These are phyloP conservation scores for Micoletzkya japonica DNA, from an alignment of 2,888 invertebrate species.

Conservation along the genomic window DNA sequence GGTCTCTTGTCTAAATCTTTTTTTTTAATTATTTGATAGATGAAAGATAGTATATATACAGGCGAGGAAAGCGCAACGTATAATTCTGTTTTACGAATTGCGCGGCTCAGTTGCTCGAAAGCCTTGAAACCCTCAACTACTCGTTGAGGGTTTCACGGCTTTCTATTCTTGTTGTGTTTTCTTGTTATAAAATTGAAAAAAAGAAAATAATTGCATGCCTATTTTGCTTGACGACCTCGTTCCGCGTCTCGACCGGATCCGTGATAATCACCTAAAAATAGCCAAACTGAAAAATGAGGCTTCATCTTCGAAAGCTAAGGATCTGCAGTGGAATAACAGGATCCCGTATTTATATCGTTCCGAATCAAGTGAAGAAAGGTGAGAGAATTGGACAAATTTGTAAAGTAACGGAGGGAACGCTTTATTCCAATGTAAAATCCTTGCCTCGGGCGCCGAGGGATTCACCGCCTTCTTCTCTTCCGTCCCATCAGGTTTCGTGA, in stretches of 20 bases:
- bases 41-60: too few species aligned
- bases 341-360: not conserved
- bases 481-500: slow-evolving; percentile 45
- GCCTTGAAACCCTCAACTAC: too few species aligned
- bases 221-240: slow-evolving; percentile 27
- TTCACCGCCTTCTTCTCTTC: slow-evolving; percentile 33
- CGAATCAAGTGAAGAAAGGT: not conserved
- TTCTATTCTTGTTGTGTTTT: too few species aligned
- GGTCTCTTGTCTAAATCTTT: slow-evolving; percentile 21
- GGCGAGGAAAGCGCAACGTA: too few species aligned
- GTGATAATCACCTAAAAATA: slow-evolving; percentile 17
- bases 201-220: not conserved
- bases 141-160: too few species aligned
- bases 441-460: slow-evolving; percentile 16
- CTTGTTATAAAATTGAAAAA: too few species aligned
- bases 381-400: not conserved
- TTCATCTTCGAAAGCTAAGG: not conserved
- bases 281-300: not conserved
- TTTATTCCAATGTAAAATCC: not conserved
- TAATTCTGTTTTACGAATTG: too few species aligned
- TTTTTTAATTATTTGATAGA: not conserved
- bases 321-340: not conserved
- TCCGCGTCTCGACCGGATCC: slow-evolving; percentile 16
- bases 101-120: not conserved
- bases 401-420: not conserved